Evolutionary conservation across 2,888 invertebrate genomes (phyloP).

Genomic region (Drosophila dives): DNA sequence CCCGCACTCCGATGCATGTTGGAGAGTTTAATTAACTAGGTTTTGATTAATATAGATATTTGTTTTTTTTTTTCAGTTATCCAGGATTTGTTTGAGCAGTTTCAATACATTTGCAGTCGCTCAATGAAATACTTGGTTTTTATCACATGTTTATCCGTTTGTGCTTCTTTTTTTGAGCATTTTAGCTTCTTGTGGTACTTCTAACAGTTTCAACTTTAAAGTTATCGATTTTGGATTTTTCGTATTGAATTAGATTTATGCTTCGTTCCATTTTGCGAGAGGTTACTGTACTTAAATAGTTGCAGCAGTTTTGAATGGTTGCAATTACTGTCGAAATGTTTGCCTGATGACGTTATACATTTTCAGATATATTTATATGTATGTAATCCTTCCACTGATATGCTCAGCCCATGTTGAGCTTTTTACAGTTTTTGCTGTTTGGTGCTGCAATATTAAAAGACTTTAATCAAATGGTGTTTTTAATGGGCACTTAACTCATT

Average conservation of each 20-base stretch:
- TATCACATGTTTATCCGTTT: slow-evolving; percentile 45
- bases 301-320: slow-evolving; percentile 10
- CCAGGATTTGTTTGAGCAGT: background rate
- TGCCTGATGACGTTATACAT: slow-evolving; percentile 8
- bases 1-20: slow-evolving; percentile 66
- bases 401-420: slow-evolving; percentile 50
- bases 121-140: slow-evolving; percentile 34
- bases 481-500: slow-evolving; percentile 8
- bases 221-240: background rate
- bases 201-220: background rate
- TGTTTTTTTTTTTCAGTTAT: background rate
- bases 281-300: slow-evolving; percentile 24
- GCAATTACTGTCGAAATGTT: background rate
- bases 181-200: slow-evolving; percentile 12
- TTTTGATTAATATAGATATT: background rate
- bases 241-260: background rate
- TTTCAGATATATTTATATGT: background rate
- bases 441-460: slow-evolving; percentile 24
- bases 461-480: slow-evolving; percentile 8
- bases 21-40: background rate
- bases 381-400: background rate
- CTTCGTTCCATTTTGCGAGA: slow-evolving; percentile 1
- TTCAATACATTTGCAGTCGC: slow-evolving; percentile 4
- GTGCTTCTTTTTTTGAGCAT: slow-evolving; percentile 21
- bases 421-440: slow-evolving; percentile 5